Conservation (phyloP, 2,888 invertebrate genomes). For the Choreutis nemorana region DNA sequence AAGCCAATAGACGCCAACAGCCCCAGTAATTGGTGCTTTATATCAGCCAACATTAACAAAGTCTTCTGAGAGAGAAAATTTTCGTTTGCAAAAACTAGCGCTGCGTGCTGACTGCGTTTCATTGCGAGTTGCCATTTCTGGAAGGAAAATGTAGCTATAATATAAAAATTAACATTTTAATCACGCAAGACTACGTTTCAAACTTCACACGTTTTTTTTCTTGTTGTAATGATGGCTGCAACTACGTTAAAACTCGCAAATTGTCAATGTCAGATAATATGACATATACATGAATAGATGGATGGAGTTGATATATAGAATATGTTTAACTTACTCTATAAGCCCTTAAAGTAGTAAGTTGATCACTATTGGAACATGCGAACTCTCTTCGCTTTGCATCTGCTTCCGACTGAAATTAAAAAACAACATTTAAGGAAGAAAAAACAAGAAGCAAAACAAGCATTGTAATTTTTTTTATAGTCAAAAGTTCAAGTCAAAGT, state of each 20-base stretch:
- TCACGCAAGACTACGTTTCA: no score
- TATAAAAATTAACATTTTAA: not conserved
- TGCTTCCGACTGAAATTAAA: slow-evolving; percentile 64
- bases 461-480: not conserved
- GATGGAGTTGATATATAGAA: not conserved
- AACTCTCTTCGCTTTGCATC: slow-evolving; percentile 79
- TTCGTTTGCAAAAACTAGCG: slow-evolving; percentile 80
- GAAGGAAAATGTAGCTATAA: slow-evolving; percentile 12
- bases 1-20: slow-evolving; percentile 81
- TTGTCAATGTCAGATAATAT: no score
- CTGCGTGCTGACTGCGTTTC: slow-evolving; percentile 73
- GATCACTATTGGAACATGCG: slow-evolving; percentile 84
- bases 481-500: slow-evolving; percentile 1
- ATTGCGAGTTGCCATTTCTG: slow-evolving; percentile 83
- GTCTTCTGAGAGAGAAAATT: slow-evolving; percentile 86
- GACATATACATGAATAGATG: no score
- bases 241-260: no score
- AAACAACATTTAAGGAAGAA: slow-evolving; percentile 3
- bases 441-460: slow-evolving; percentile 3
- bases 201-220: no score
- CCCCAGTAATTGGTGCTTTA: slow-evolving; percentile 83
- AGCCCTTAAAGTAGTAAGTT: slow-evolving; percentile 84
- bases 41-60: slow-evolving; percentile 83
- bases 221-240: no score
- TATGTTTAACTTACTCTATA: slow-evolving; percentile 70